Evolutionary conservation across 2,797 vertebrate species (phyloP).

Genomic region (Sebastes iracundus): DNA sequence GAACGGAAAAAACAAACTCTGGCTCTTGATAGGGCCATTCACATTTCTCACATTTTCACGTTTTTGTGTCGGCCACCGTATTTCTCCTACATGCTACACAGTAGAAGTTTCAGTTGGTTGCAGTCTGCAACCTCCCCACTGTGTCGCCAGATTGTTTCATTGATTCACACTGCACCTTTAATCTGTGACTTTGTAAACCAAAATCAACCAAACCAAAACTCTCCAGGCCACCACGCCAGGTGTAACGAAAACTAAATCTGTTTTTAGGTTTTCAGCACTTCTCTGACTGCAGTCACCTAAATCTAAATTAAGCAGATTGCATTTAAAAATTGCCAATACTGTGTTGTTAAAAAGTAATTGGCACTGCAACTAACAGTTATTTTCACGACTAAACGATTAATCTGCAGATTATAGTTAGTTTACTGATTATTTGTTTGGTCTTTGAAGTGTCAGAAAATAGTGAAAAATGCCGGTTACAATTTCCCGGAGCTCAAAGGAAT

Average conservation of each 20-base stretch:
- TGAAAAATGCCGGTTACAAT: not conserved
- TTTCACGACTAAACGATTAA: not conserved
- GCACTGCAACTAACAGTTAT: not conserved
- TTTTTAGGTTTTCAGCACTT: not conserved
- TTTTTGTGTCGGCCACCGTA: too few species aligned
- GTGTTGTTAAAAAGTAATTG: not conserved
- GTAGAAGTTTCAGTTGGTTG: too few species aligned
- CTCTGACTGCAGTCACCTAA: not conserved
- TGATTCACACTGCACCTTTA: not conserved
- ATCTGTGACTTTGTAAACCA: not conserved
- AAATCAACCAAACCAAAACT: not conserved
- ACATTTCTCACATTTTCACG: too few species aligned
- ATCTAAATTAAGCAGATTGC: not conserved
- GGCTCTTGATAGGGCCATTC: too few species aligned
- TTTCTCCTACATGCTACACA: too few species aligned
- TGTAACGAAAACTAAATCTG: not conserved
- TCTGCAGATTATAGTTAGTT: not conserved
- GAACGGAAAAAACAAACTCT: too few species aligned
- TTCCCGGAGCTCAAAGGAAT: not conserved
- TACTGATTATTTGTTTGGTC: not conserved
- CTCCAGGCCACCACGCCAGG: not conserved
- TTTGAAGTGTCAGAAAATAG: not conserved
- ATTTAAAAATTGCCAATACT: not conserved
- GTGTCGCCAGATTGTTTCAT: too few species aligned
- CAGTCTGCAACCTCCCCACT: not conserved